phyloP scores from a whole-genome alignment of 1,140 invertebrate genomes.

The Drosophila navojoa region DNA sequence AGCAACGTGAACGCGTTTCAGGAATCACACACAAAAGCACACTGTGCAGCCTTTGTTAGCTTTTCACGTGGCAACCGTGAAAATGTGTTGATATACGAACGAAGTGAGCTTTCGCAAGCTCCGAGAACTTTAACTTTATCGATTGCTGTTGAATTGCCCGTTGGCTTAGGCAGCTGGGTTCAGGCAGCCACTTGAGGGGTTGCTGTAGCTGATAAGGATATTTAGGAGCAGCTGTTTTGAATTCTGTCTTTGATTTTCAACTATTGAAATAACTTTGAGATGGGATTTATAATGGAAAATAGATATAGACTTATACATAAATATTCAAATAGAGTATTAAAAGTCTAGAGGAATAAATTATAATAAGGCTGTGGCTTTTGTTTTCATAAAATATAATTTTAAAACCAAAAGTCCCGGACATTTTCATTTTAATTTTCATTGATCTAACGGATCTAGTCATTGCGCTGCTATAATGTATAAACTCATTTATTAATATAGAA shows the following conservation, averaged over 20 bases:
- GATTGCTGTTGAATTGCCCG: conserved; percentile 24
- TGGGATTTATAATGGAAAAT: too few relatives aligned
- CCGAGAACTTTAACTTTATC: conserved; percentile 37
- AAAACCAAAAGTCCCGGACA: too few relatives aligned
- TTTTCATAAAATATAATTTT: too few relatives aligned
- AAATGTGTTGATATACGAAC: conserved; percentile 55
- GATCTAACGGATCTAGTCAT: too few relatives aligned
- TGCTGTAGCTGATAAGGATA: conserved; percentile 19
- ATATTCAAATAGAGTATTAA: too few relatives aligned
- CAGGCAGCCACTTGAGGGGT: conserved; percentile 7
- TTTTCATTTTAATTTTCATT: too few relatives aligned
- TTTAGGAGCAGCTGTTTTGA: neutral
- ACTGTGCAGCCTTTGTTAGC: conserved; percentile 71
- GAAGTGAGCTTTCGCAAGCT: conserved; percentile 36
- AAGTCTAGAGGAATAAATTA: too few relatives aligned
- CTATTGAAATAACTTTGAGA: neutral
- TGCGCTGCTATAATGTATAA: too few relatives aligned
- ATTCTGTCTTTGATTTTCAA: neutral
- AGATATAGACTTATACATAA: neutral
- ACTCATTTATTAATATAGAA: too few relatives aligned
- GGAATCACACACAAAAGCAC: conserved; percentile 78
- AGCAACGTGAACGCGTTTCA: conserved; percentile 76
- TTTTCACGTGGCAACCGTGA: conserved; percentile 62
- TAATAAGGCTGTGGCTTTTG: too few relatives aligned
- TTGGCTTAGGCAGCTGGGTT: conserved; percentile 25